These are phyloP conservation scores for Arvicanthis niloticus DNA, from an alignment of 2,113 vertebrate species.

Conservation along the genomic window DNA sequence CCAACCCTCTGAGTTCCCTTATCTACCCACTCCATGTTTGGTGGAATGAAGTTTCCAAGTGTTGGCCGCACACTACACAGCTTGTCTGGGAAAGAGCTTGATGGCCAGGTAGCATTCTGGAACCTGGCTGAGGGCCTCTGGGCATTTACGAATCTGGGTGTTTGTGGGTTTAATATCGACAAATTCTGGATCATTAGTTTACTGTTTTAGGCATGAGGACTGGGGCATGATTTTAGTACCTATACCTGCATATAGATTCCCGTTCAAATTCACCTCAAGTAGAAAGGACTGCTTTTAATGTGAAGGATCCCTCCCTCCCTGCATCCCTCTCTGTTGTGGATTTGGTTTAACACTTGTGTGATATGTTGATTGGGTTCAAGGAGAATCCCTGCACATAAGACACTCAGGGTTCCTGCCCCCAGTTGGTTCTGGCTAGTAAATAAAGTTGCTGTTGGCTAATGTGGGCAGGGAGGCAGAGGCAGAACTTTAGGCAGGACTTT, in stretches of 20 bases:
- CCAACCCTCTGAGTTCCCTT: background rate
- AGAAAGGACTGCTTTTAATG: background rate
- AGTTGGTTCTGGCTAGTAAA: no score
- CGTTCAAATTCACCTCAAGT: background rate
- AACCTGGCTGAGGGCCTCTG: background rate
- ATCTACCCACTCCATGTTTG: background rate
- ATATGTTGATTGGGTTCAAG: no score
- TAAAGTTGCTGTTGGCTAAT: no score
- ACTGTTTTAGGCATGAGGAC: background rate
- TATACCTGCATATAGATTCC: background rate
- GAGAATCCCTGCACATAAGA: no score
- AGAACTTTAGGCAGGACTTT: no score
- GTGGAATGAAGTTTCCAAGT: background rate
- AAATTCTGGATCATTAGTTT: background rate
- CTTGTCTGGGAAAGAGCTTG: background rate
- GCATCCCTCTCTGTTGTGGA: background rate
- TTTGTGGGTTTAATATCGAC: background rate
- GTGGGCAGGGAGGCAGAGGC: no score
- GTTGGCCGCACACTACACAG: background rate
- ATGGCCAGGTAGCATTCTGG: background rate
- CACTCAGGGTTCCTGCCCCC: no score
- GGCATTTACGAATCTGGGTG: background rate
- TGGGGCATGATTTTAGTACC: background rate
- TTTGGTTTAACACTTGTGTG: no score
- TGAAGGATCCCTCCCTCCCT: background rate